A percentile compares a stretch with the other conserved stretches of the same genome.
Evolutionary conservation across 2,888 invertebrate species (phyloP).

Genomic region (Chrysopilus asiliformis): DNA sequence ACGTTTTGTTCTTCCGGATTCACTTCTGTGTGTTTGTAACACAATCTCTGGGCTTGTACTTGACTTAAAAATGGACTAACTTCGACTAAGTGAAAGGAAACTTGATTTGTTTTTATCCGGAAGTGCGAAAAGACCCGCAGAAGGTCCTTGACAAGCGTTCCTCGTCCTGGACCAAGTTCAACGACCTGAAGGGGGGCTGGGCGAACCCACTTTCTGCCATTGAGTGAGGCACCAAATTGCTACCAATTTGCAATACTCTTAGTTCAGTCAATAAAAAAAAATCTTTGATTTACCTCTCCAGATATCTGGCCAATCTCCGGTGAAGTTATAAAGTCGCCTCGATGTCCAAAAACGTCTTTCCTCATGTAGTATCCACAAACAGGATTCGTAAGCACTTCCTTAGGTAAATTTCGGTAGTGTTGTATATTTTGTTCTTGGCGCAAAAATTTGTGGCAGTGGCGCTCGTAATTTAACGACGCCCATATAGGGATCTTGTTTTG

Average conservation of each 20-base stretch:
- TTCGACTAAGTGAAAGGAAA: slow-evolving; percentile 66
- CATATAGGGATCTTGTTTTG: slow-evolving; percentile 9
- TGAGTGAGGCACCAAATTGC: slow-evolving; percentile 82
- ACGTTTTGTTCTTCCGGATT: slow-evolving; percentile 36
- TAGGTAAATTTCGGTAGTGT: too few species aligned
- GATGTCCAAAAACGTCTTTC: slow-evolving; percentile 74
- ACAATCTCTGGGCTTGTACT: slow-evolving; percentile 65
- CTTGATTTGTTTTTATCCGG: too few species aligned
- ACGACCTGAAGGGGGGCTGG: slow-evolving; percentile 73
- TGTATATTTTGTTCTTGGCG: too few species aligned
- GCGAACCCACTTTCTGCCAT: slow-evolving; percentile 63
- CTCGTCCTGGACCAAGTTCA: slow-evolving; percentile 93
- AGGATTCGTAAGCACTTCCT: slow-evolving; percentile 75
- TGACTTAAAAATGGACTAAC: slow-evolving; percentile 71
- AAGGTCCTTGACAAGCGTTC: slow-evolving; percentile 75
- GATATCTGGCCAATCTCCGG: slow-evolving; percentile 96
- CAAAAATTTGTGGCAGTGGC: slow-evolving; percentile 17
- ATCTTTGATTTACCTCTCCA: slow-evolving; percentile 58
- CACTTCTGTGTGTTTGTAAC: slow-evolving; percentile 39
- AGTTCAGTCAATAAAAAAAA: not conserved
- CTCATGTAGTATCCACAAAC: slow-evolving; percentile 82
- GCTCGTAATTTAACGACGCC: slow-evolving; percentile 9
- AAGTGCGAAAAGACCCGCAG: slow-evolving; percentile 57
- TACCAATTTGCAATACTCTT: slow-evolving; percentile 44
- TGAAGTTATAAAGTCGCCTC: slow-evolving; percentile 92